These are phyloP conservation scores for Aphidius gifuensis DNA, from an alignment of 1,140 invertebrate genomes.

Conservation along the genomic window DNA sequence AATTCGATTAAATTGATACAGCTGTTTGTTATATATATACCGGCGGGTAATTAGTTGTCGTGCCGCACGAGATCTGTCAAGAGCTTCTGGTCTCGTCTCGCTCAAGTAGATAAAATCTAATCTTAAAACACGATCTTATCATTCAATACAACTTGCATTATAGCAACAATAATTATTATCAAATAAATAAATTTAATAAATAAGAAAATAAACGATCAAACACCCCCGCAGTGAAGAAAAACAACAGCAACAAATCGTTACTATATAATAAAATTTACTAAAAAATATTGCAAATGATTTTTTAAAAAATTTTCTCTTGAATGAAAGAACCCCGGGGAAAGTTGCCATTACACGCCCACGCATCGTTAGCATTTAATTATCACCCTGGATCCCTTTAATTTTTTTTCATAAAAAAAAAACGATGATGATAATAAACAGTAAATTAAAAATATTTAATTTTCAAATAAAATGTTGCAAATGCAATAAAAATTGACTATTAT, in stretches of 20 bases:
- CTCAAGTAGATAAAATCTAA: slow-evolving; percentile 8
- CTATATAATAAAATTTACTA: too few species aligned
- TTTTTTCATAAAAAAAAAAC: not conserved
- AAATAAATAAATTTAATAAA: too few species aligned
- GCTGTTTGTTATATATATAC: slow-evolving; percentile 12
- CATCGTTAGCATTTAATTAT: slow-evolving; percentile 22
- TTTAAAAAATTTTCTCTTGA: too few species aligned
- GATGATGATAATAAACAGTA: too few species aligned
- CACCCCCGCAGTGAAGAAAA: too few species aligned
- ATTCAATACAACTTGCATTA: not conserved
- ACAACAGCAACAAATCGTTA: too few species aligned
- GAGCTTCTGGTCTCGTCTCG: too few species aligned
- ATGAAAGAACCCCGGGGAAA: not conserved
- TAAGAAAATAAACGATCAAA: too few species aligned
- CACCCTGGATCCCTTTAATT: slow-evolving; percentile 17
- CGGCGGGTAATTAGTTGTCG: slow-evolving; percentile 33
- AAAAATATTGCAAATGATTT: too few species aligned
- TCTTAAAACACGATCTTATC: slow-evolving; percentile 2
- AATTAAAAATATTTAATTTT: too few species aligned
- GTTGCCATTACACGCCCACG: slow-evolving; percentile 20
- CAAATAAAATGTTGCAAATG: too few species aligned
- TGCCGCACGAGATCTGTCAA: slow-evolving; percentile 11
- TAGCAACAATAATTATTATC: not conserved
- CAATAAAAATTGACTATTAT: too few species aligned
- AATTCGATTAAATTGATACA: slow-evolving; percentile 47